Percentiles rank a stretch among this genome's conserved stretches.
Conservation (phyloP, 2,888 invertebrate species). For the Dasysyrphus tricinctus region DNA sequence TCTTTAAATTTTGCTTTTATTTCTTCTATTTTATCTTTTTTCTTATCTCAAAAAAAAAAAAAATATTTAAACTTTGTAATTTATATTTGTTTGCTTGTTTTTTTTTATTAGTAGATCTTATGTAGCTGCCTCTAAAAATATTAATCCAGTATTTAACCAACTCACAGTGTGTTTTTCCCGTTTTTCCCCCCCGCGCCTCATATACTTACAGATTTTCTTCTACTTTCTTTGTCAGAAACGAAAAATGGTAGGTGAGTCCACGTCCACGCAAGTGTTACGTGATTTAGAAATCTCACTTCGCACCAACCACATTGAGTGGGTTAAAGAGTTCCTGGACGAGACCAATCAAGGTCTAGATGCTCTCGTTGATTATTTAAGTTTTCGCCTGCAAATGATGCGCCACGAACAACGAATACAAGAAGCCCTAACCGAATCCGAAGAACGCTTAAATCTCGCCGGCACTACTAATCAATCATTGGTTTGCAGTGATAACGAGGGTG, state of each 20-base stretch:
- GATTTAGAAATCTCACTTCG: conserved; percentile 99
- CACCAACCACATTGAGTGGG: conserved; percentile 99
- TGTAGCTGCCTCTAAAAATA: conserved; percentile 61
- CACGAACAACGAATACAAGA: conserved; percentile 93
- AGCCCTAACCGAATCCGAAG: conserved; percentile 90
- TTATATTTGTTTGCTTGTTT: conserved; percentile 18
- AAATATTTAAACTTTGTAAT: conserved; percentile 5
- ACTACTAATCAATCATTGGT: conserved; percentile 75
- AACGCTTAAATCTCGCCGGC: conserved; percentile 85
- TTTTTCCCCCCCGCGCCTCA: conserved; percentile 70
- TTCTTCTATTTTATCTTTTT: conserved; percentile 24
- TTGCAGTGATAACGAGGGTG: conserved; percentile 81
- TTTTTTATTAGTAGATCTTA: conserved; percentile 35
- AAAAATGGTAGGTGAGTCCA: conserved; percentile 98
- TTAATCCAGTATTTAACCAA: conserved; percentile 73
- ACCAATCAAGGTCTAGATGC: conserved; percentile 98
- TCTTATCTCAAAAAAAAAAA: background rate
- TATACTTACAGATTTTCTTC: conserved; percentile 83
- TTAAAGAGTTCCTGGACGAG: conserved; percentile 98
- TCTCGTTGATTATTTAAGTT: conserved; percentile 98
- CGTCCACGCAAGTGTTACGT: conserved; percentile 98
- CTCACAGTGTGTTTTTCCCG: conserved; percentile 72
- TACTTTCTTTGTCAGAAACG: conserved; percentile 92
- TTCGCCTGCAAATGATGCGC: conserved; percentile 96
- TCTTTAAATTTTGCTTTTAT: background rate